Evolutionary conservation across 1,140 invertebrate species (phyloP), one percentile per base, ranked within the genome.

Genomic region (Drosophila bocki): DNA sequence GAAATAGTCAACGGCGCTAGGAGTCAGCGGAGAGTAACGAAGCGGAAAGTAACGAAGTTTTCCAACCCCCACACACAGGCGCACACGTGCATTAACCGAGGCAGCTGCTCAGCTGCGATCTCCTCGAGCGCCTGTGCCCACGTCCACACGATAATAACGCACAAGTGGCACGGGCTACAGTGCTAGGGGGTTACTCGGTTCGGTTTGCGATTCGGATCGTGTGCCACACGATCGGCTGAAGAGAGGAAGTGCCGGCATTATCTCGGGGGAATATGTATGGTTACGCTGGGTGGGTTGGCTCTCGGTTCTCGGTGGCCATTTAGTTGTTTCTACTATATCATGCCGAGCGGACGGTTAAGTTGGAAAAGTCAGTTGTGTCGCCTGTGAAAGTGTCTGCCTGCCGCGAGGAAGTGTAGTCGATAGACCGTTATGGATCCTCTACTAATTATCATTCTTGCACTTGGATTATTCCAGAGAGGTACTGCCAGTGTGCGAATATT

Each of bases 161-260:
- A 67, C 76, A 83, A 83, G 81, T 83, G 81, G 81, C 81, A 86
- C 82, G 82, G 64, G 82, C 82, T 74, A 68, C 29, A 60, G 39
- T 62, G 29, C 62, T 17, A 19, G 70, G 70, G 51, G 75, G 69
- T 62, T 62, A 19, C 19, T 22, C 17, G 63, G 47, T 48, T 22
- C 32, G 50, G 50, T 17, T 29, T 33, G 50, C 29, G 65, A 42
- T 59, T 61, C 57, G 33, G 37, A 53, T 51, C 61, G 56, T 57
- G 57, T 54, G 54, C 42, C 54, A 64, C 58, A 67, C 68, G 81
- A 82, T 82, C 75, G 64, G 22, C 53, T 32, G 12, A n/a, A 39
- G 65, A 80, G 81, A 83, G 81, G 56, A 78, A 83, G 35, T 71
- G 68, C 82, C 81, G 82, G 81, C 82, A 74, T 76, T 60, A 75